A percentile compares a stretch with the other conserved stretches of the same genome.
These are phyloP conservation scores for Istiophorus platypterus DNA, from an alignment of 2,113 vertebrate species.

Conservation along the genomic window DNA sequence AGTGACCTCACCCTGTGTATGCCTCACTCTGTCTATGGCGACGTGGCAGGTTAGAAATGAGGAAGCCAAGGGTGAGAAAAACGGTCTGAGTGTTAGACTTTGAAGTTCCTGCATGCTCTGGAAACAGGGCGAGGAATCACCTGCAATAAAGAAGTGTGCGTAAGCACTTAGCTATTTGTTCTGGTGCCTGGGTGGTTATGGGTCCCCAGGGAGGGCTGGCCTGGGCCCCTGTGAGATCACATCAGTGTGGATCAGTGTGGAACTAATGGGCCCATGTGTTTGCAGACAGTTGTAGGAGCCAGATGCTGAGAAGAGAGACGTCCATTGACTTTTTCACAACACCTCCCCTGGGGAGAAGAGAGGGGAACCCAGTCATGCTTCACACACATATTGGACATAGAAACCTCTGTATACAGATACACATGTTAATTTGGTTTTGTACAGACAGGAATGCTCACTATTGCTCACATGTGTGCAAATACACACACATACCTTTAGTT, in stretches of 20 bases:
- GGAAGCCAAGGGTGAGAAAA: conserved; percentile 66
- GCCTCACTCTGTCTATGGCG: conserved; percentile 39
- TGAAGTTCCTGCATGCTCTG: conserved; percentile 68
- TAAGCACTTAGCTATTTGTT: conserved; percentile 82
- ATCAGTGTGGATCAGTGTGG: conserved; percentile 76
- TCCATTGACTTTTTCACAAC: conserved; percentile 72
- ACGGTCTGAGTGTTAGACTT: conserved; percentile 60
- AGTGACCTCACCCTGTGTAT: conserved; percentile 44
- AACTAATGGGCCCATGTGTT: conserved; percentile 86
- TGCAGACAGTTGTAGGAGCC: conserved; percentile 81
- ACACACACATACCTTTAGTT: conserved; percentile 25
- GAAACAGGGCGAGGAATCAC: conserved; percentile 76
- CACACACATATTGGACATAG: conserved; percentile 58
- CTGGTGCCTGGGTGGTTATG: conserved; percentile 83
- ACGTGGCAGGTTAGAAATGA: conserved; percentile 67
- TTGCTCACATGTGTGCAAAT: conserved; percentile 5
- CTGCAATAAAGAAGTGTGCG: conserved; percentile 79
- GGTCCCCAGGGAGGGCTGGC: conserved; percentile 77
- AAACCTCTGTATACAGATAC: conserved; percentile 27
- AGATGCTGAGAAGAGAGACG: conserved; percentile 79
- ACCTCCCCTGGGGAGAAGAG: conserved; percentile 64
- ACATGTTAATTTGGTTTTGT: conserved; percentile 35
- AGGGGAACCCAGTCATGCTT: conserved; percentile 47
- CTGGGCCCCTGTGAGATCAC: conserved; percentile 81
- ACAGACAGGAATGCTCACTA: conserved; percentile 36